Evolutionary conservation across 2,888 invertebrate genomes (phyloP).

Genomic region (Limnephilus marmoratus): DNA sequence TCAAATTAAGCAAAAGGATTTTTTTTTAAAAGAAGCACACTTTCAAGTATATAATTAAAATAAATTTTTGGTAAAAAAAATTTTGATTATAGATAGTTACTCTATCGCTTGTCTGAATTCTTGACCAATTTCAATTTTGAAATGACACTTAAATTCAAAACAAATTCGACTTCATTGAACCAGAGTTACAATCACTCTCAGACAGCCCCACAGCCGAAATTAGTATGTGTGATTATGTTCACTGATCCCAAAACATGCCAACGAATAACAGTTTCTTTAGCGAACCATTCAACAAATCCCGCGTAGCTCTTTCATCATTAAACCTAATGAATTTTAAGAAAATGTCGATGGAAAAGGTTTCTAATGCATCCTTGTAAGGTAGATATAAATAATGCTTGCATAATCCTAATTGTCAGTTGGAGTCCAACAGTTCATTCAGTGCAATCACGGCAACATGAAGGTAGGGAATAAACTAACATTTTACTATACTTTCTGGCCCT

Average conservation of each 20-base stretch:
- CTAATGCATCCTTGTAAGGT: constrained; percentile 30
- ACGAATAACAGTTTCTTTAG: neutral
- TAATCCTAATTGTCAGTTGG: constrained; percentile 12
- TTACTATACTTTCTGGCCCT: neutral
- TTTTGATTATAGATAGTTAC: too few relatives aligned
- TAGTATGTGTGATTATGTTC: too few relatives aligned
- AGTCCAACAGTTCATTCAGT: neutral
- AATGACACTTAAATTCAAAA: too few relatives aligned
- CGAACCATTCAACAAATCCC: neutral
- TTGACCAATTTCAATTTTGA: too few relatives aligned
- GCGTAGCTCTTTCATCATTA: neutral
- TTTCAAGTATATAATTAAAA: too few relatives aligned
- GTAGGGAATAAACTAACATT: neutral
- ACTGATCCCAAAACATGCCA: neutral
- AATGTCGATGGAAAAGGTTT: neutral
- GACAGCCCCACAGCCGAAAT: too few relatives aligned
- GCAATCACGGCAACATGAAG: constrained; percentile 9
- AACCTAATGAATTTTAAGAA: neutral
- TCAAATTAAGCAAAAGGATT: too few relatives aligned
- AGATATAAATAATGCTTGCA: constrained; percentile 33
- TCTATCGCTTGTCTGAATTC: too few relatives aligned
- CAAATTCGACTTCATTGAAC: too few relatives aligned
- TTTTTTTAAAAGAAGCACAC: too few relatives aligned
- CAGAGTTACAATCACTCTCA: too few relatives aligned
- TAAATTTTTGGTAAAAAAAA: too few relatives aligned